Evolutionary conservation across 2,888 invertebrate genomes (phyloP), one percentile per base, ranked within the genome.

Genomic region (Drosophila melanosoma): DNA sequence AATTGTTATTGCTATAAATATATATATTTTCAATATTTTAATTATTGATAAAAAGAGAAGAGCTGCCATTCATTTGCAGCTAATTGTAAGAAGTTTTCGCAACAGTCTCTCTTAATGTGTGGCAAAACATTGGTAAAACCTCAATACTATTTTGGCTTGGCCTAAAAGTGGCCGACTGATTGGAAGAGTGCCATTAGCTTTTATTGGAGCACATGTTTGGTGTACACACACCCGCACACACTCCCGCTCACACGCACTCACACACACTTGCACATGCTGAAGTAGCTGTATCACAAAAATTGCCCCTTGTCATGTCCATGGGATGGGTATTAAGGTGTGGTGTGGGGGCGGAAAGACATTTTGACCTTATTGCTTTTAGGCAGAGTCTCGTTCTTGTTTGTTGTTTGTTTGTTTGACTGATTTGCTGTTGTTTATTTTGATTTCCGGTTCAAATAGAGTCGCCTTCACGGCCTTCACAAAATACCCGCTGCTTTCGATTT

Each of bases 361-460:
- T 74, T 56, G 79, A 69, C 78, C 87, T 82, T 85, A 89, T 85
- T 89, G 89, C 89, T 87, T 87, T 89, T 84, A 89, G 82, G 63
- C 68, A 36, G 53, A 69, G 71, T 67, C 64, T 57, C 48, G 57
- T 20, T 57, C 66, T 56, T 75, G 73, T 79, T 86, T 79, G 80
- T 76, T 76, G 79, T 71, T 71, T 85, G 89, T 89, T 85, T 86
- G 89, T 86, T 86, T 86, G 85, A 86, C 87, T 86, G 85, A 86
- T 86, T 86, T 86, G 85, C 89, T 76, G 82, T 82, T 86, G 85
- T 86, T 86, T 86, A 86, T 86, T 86, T 86, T 87, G 90, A 86
- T 86, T 86, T 86, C 85, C 85, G 85, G 89, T 85, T 86, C 85
- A 82, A 89, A 89, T 83, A 72, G 81, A 72, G 81, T 76, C 79